Percentiles rank a stretch among this genome's conserved stretches.
These are phyloP conservation scores for Trinorchestia longiramus DNA, from an alignment of 1,140 invertebrate genomes.

Conservation along the genomic window DNA sequence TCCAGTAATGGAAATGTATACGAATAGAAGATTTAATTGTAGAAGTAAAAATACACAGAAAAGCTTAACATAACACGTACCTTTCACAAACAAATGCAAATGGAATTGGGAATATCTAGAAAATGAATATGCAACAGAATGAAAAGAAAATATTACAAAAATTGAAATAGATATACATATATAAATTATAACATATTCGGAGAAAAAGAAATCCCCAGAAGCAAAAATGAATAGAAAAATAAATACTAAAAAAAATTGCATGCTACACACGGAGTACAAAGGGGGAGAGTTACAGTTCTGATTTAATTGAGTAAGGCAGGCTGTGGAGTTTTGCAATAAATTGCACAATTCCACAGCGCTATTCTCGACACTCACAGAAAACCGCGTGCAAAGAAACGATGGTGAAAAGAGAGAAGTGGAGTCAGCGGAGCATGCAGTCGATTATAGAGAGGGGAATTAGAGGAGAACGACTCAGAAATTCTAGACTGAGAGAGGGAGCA, in stretches of 20 bases:
- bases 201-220: no score
- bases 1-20: no score
- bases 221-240: neutral
- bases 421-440: neutral
- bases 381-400: neutral
- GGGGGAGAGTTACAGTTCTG: neutral
- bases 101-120: no score
- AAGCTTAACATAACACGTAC: no score
- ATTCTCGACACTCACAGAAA: neutral
- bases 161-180: no score
- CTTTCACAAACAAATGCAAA: no score
- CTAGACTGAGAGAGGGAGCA: neutral
- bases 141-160: no score
- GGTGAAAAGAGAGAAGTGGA: neutral
- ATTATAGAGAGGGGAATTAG: neutral
- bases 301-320: neutral
- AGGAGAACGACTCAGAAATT: neutral
- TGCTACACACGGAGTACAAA: neutral
- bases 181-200: no score
- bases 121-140: no score
- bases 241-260: neutral
- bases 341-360: neutral
- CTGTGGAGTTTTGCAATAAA: neutral
- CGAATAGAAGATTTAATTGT: no score
- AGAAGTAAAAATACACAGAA: no score